Percentiles rank a stretch among this genome's conserved stretches.
Conservation (phyloP, 1,140 invertebrate species). For the Chionoecetes opilio region DNA sequence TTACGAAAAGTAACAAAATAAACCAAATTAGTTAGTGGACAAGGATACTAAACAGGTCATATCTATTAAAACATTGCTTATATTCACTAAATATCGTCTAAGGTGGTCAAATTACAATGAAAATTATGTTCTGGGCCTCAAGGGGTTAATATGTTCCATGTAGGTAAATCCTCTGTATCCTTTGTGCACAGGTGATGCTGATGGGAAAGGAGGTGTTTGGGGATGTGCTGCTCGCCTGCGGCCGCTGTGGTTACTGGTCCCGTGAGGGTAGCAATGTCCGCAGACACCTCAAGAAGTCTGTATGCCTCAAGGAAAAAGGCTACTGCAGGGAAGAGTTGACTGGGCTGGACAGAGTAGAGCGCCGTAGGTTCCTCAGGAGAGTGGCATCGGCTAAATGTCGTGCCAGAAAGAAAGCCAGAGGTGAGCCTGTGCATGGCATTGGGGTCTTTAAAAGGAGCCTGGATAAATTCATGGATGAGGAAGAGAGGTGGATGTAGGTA, state of each 20-base stretch:
- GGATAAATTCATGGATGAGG: no score
- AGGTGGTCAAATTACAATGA: no score
- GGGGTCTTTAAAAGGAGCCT: no score
- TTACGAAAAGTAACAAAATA: no score
- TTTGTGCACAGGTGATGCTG: slow-evolving; percentile 70
- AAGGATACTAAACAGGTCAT: no score
- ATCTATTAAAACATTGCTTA: no score
- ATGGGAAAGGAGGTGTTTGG: slow-evolving; percentile 79
- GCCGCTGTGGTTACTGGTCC: slow-evolving; percentile 75
- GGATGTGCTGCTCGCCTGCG: slow-evolving; percentile 75
- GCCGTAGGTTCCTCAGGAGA: slow-evolving; percentile 72
- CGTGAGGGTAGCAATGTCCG: slow-evolving; percentile 76
- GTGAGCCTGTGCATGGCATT: no score
- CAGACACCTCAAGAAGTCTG: slow-evolving; percentile 71
- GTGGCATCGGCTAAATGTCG: slow-evolving; percentile 75
- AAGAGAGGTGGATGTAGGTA: no score
- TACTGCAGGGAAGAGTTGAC: slow-evolving; percentile 68
- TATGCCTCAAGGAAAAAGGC: slow-evolving; percentile 73
- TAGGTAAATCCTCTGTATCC: background rate
- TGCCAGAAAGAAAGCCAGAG: slow-evolving; percentile 70
- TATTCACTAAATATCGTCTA: no score
- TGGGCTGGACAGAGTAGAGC: slow-evolving; percentile 71
- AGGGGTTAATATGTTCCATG: no score
- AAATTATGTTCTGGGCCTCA: no score
- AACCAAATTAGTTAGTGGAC: no score